phyloP scores from a whole-genome alignment of 2,888 invertebrate species.

The Drosophila ustulata region DNA sequence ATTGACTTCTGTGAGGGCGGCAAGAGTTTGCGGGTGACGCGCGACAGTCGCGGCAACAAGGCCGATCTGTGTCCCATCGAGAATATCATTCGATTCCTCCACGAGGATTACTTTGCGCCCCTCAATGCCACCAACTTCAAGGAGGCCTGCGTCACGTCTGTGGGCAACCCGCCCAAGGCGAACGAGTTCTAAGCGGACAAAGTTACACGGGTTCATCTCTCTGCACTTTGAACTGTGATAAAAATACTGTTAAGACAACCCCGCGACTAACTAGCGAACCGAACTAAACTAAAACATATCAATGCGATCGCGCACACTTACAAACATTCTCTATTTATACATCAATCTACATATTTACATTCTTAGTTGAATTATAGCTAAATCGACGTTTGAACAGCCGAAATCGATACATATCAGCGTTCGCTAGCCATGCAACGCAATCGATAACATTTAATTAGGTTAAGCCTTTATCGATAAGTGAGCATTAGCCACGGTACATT shows the following conservation, averaged over 20 bases:
- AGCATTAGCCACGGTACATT: background rate
- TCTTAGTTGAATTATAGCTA: conserved; percentile 40
- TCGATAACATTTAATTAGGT: conserved; percentile 23
- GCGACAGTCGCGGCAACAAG: conserved; percentile 85
- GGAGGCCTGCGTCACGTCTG: conserved; percentile 89
- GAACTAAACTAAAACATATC: conserved; percentile 49
- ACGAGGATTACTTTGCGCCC: conserved; percentile 93
- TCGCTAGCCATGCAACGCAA: conserved; percentile 39
- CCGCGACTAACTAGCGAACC: conserved; percentile 19
- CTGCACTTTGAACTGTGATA: conserved; percentile 73
- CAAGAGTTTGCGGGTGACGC: conserved; percentile 86
- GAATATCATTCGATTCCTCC: conserved; percentile 93
- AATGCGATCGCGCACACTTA: conserved; percentile 32
- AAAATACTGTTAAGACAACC: conserved; percentile 47
- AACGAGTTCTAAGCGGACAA: conserved; percentile 78
- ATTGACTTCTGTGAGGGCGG: conserved; percentile 91
- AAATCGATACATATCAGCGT: conserved; percentile 71
- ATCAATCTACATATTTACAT: conserved; percentile 6
- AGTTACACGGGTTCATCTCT: conserved; percentile 18
- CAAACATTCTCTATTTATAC: conserved; percentile 24
- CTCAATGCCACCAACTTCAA: conserved; percentile 96
- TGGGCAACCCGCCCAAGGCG: conserved; percentile 76
- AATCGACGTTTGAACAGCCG: conserved; percentile 19
- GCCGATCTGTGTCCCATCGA: conserved; percentile 93
- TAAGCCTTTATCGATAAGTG: conserved; percentile 14